Evolutionary conservation across 2,797 vertebrate species (phyloP).

Genomic region (Chelmon rostratus): DNA sequence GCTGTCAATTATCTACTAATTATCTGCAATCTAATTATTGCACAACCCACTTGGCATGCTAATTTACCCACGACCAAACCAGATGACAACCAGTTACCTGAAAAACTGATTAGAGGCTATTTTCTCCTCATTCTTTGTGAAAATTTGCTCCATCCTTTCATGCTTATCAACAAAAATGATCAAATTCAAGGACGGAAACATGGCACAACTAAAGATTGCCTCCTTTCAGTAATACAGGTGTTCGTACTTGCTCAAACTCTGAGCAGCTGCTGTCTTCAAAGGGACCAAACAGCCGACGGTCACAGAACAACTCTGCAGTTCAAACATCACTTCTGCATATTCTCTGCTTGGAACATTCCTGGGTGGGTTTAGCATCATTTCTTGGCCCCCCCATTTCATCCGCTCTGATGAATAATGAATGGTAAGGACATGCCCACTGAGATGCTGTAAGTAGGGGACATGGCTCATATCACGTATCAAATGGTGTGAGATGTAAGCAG

Average conservation of each 20-base stretch:
- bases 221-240: neutral
- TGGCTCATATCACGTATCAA: conserved; percentile 59
- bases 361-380: conserved; percentile 38
- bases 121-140: neutral
- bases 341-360: conserved; percentile 22
- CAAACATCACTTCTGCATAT: neutral
- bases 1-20: neutral
- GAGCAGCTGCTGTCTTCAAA: conserved; percentile 8
- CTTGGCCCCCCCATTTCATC: conserved; percentile 45
- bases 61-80: neutral
- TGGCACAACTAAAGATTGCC: neutral
- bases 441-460: conserved; percentile 49
- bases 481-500: conserved; percentile 35
- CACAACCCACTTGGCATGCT: neutral
- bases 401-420: conserved; percentile 61
- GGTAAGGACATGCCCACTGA: conserved; percentile 51
- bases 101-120: neutral
- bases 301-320: conserved; percentile 2
- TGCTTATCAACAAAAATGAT: neutral
- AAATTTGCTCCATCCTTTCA: neutral
- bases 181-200: conserved; percentile 4
- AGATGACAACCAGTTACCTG: neutral
- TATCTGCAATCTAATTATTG: neutral
- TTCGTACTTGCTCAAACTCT: neutral
- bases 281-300: neutral